Evolutionary conservation across 53 echinoderm and acorn worm species (phyloP).

Genomic region (Crossaster papposus): DNA sequence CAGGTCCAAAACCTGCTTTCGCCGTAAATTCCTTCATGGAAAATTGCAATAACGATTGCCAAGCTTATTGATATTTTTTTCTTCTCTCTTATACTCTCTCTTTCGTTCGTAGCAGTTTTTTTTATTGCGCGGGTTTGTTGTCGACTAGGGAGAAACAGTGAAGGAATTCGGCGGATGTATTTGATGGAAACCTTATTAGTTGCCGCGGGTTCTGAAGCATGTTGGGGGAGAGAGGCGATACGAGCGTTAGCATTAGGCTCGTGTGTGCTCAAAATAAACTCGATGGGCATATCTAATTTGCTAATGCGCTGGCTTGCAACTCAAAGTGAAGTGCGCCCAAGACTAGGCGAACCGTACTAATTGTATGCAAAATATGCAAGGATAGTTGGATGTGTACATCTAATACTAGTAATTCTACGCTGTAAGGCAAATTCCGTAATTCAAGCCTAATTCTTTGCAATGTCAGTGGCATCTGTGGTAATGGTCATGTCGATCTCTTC

Average conservation of each 20-base stretch:
- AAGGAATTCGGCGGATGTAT: conserved; percentile 62
- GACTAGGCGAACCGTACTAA: background rate
- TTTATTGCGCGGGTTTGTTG: conserved; percentile 38
- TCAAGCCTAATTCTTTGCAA: background rate
- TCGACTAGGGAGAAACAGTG: conserved; percentile 53
- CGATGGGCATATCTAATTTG: conserved; percentile 42
- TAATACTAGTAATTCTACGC: background rate
- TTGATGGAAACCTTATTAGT: conserved; percentile 59
- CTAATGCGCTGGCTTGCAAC: conserved; percentile 14
- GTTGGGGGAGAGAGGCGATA: conserved; percentile 45
- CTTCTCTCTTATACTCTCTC: background rate
- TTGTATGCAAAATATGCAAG: conserved; percentile 12
- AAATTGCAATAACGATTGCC: conserved; percentile 66
- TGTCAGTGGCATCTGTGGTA: background rate
- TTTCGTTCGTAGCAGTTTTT: conserved; percentile 19
- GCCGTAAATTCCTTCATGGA: conserved; percentile 53
- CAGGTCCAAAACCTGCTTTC: conserved; percentile 23
- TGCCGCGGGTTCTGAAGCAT: conserved; percentile 33
- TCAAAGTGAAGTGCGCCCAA: background rate
- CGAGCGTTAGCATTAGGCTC: background rate
- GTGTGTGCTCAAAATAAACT: conserved; percentile 33
- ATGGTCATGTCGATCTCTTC: background rate
- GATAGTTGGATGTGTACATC: background rate
- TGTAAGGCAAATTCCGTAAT: background rate
- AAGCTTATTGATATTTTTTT: conserved; percentile 61